Evolutionary conservation across 2,888 invertebrate species (phyloP), one percentile per base, ranked within the genome.

Genomic region (Pollenia amentaria): DNA sequence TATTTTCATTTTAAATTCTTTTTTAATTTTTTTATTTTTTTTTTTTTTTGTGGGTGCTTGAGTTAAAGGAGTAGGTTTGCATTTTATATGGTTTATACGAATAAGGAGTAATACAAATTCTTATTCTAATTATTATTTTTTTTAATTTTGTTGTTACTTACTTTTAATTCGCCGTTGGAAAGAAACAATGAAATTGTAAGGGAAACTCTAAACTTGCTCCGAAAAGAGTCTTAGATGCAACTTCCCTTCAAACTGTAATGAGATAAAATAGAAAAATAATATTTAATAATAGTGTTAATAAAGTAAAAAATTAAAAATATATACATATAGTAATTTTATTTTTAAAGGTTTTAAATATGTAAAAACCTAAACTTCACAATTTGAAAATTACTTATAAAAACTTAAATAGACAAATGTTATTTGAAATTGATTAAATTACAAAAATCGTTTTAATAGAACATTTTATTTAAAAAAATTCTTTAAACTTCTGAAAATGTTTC

Each of bases 181-280:
- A 91, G 90, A 84, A 91, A 92, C 90, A 92, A 92, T 92, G 92
- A 92, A 92, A 92, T 92, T 91, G 92, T 92, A 89, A 89, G 89
- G 90, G 88, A 89, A 91, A 90, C 91, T 90, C 90, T 90, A 90
- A 90, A 91, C 91, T 90, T 90, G 89, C 89, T 91, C 92, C 91
- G 88, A 89, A 88, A 92, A 90, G 91, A 90, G 92, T 91, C 91
- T 91, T 89, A 89, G 90, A 89, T 89, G 89, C 89, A 89, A 90
- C 89, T 91, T 92, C 90, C 91, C 91, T 90, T 92, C 91, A 92
- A 89, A 90, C 92, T 92, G 91, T 72, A 92, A 92, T 7, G 67
- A 65, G 80, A 86, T 64, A 88, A 87, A 77, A 69, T 62, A 80
- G 86, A 42, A 80, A 40, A 76, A 70, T 18, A 42, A 53, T 44